Evolutionary conservation across 2,797 vertebrate genomes (phyloP).

Genomic region (Rhinoraja longicauda): DNA sequence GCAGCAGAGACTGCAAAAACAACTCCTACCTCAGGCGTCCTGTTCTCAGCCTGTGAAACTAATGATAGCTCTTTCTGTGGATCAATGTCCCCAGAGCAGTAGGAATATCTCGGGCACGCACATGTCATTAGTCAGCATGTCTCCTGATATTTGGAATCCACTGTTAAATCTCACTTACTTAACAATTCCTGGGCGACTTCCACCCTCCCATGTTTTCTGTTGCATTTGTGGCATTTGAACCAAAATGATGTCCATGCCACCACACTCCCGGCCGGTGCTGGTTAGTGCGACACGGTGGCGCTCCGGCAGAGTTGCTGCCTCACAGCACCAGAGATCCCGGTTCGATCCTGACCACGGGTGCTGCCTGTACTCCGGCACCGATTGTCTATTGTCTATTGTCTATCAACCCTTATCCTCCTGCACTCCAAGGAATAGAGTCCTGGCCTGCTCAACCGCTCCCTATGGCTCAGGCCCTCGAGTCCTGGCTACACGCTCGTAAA

Average conservation of each 20-base stretch:
- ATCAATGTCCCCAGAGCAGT: conserved; percentile 7
- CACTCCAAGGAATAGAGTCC: no score
- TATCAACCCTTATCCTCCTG: no score
- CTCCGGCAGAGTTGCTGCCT: no score
- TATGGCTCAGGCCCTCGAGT: no score
- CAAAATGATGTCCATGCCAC: neutral
- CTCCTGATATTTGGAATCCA: neutral
- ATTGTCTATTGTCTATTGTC: no score
- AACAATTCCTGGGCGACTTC: neutral
- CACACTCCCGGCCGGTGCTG: no score
- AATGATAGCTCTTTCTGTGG: conserved; percentile 20
- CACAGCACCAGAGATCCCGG: no score
- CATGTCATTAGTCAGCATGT: neutral
- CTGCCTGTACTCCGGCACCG: no score
- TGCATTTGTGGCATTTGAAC: neutral
- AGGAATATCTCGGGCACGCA: neutral
- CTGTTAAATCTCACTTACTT: neutral
- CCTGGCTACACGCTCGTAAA: no score
- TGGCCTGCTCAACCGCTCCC: no score
- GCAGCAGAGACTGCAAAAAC: neutral
- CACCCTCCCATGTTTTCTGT: neutral
- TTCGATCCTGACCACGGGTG: no score
- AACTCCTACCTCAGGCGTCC: neutral
- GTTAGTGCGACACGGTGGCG: no score
- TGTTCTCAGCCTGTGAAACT: conserved; percentile 1